phyloP scores from a whole-genome alignment of 1,140 invertebrate genomes.

The Philotrypesis tridentata region DNA sequence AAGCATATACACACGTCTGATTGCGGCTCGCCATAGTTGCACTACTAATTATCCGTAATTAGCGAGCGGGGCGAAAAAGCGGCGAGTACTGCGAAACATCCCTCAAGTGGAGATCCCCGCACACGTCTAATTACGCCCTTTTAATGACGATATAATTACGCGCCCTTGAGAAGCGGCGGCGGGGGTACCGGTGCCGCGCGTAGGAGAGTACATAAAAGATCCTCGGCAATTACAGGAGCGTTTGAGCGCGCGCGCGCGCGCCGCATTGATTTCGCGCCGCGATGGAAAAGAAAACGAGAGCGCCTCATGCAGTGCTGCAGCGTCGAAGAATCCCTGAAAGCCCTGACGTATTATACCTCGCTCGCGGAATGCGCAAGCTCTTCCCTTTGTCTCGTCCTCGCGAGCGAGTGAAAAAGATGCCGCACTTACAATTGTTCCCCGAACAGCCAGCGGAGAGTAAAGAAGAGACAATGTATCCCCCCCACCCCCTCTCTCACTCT shows the following conservation, averaged over 20 bases:
- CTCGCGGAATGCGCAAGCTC: neutral
- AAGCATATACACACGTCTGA: neutral
- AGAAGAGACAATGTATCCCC: too few species aligned
- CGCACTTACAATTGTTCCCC: constrained; percentile 17
- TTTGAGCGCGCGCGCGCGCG: neutral
- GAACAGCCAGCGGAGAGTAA: neutral
- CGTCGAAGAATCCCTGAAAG: too few species aligned
- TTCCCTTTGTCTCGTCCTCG: constrained; percentile 9
- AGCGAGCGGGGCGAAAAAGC: neutral
- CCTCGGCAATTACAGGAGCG: neutral
- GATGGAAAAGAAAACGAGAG: neutral
- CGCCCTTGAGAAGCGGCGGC: neutral
- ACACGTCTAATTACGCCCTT: constrained; percentile 28
- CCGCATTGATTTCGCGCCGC: constrained; percentile 34
- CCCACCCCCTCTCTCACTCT: too few species aligned
- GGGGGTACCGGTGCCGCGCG: neutral
- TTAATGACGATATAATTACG: constrained; percentile 38
- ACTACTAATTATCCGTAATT: constrained; percentile 31
- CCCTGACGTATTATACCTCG: neutral
- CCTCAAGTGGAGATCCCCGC: neutral
- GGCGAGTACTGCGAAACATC: neutral
- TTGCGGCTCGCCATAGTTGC: neutral
- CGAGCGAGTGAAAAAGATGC: constrained; percentile 23
- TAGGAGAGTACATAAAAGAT: neutral
- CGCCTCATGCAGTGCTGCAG: neutral